Conservation (phyloP, 2,888 invertebrate species). For the Acronicta alni region DNA sequence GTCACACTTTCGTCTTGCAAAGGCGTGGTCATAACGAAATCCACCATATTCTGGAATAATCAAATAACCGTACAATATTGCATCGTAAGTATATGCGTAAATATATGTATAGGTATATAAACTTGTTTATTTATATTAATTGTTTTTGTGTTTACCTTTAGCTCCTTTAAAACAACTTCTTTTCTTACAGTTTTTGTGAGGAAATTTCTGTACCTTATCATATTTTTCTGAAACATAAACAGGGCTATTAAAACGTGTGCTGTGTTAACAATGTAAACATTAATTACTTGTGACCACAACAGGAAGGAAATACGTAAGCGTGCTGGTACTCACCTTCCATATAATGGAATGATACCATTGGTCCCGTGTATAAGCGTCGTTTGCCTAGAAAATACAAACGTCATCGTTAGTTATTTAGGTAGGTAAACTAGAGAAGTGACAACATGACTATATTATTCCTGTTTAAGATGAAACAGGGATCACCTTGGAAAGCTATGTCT, state of each 20-base stretch:
- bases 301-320: constrained; percentile 39
- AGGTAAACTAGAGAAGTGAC: constrained; percentile 12
- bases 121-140: not conserved
- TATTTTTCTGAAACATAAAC: constrained; percentile 90
- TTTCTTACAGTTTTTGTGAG: constrained; percentile 91
- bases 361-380: constrained; percentile 94
- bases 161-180: constrained; percentile 93
- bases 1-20: constrained; percentile 94
- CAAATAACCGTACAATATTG: constrained; percentile 19
- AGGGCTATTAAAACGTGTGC: constrained; percentile 21
- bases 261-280: constrained; percentile 16
- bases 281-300: constrained; percentile 34
- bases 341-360: constrained; percentile 95
- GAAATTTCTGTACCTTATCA: constrained; percentile 92
- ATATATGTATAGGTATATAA: too few relatives aligned
- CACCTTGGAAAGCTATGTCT: too few relatives aligned
- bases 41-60: constrained; percentile 91
- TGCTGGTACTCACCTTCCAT: constrained; percentile 91
- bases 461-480: not conserved
- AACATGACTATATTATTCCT: constrained; percentile 8
- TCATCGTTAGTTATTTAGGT: constrained; percentile 15
- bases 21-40: constrained; percentile 92
- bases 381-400: constrained; percentile 86
- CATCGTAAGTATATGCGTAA: not conserved
- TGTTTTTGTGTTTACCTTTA: constrained; percentile 89